Evolutionary conservation across 2,113 vertebrate species (phyloP).

Genomic region (Puffinus mauretanicus): DNA sequence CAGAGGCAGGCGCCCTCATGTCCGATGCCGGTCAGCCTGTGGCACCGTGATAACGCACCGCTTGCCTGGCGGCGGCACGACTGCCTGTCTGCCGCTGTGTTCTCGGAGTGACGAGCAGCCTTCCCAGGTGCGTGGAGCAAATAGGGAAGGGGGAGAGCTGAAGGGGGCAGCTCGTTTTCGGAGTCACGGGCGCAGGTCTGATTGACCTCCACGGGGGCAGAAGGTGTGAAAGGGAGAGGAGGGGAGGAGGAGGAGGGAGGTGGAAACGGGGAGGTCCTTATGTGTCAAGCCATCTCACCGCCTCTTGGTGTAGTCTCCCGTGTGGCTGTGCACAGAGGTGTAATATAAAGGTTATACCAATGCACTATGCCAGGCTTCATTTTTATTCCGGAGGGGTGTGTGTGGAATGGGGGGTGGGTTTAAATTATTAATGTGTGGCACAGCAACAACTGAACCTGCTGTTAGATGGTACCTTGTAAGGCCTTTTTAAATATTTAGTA

Average conservation of each 20-base stretch:
- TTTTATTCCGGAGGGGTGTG: background rate
- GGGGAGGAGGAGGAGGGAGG: background rate
- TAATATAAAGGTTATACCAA: background rate
- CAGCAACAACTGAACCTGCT: background rate
- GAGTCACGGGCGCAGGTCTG: background rate
- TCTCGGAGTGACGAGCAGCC: background rate
- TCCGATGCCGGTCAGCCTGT: background rate
- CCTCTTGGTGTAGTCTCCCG: background rate
- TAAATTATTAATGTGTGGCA: background rate
- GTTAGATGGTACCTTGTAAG: background rate
- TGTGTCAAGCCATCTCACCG: fast-evolving
- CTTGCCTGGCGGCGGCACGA: fast-evolving
- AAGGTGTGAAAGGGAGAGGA: background rate
- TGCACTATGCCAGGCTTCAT: background rate
- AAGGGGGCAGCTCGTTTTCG: background rate
- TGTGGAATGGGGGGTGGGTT: background rate
- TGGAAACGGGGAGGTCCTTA: background rate
- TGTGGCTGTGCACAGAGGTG: background rate
- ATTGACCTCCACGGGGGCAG: background rate
- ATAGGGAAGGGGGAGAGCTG: background rate
- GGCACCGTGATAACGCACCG: fast-evolving
- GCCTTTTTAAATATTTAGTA: slow-evolving; percentile 4
- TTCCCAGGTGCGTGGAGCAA: background rate
- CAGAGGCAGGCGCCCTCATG: fast-evolving
- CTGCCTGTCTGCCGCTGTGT: background rate